Evolutionary conservation across 1,140 invertebrate genomes (phyloP), one percentile per base, ranked within the genome.

Genomic region (Brachystomella parvula): DNA sequence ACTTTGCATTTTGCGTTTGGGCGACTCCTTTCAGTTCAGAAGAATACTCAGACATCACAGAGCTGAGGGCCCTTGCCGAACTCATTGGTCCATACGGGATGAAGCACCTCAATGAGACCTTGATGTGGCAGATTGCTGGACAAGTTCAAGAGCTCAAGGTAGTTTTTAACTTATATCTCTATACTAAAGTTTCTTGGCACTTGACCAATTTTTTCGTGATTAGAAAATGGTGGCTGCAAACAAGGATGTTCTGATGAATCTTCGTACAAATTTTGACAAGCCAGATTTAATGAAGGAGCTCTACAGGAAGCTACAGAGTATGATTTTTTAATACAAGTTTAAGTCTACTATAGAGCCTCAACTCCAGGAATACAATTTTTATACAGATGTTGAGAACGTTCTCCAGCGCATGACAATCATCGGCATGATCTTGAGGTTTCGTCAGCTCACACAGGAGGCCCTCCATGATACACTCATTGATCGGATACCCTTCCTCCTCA

Each of bases 21-120:
- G 85, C 88, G 24, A 86, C 94, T 69, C 90, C 92, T 0, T 94
- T 97, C 73, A 92, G 92, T 76, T 94, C 96, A 1, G 96, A 99
- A 79, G 96, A 99, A 78, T 99, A 94, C 80, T 96, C 95, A 0
- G 96, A 99, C 79, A 87, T 97, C 2, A 96, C 94, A 78, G 96
- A 99, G 78, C 78, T 99, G n/a, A 81, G 94, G 71, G 89, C 94
- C 15, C 79, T 99, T 31, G 93, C 94, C n/a, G 96, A 99, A 80
- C 81, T 99, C 2, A 94, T 99, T 74, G 96, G 96, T 0, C 96
- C 96, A 0, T 99, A 98, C 79, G 96, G 96, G 1, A 96, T 99
- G 86, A 97, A 97, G 76, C 86, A 94, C 75, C 79, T 99, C 2
- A 95, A 92, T 77, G 96, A 99, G 81, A 93, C 90, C 28, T 78